Base-by-base conservation (phyloP, 1,140 invertebrate genomes). In the Ceratina japonica region DNA sequence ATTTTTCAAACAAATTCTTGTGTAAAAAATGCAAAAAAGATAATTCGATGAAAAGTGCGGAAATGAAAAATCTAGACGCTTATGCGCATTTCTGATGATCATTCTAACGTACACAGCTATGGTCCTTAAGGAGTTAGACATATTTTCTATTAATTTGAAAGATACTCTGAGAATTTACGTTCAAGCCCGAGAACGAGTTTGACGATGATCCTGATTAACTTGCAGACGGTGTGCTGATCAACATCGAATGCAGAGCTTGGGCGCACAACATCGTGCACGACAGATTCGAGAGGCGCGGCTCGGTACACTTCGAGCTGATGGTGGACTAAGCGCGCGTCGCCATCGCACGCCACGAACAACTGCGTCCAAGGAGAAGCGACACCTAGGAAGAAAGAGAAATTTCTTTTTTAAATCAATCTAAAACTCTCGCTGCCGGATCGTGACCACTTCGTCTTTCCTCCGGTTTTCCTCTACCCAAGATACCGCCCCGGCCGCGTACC, bases 241-340 rank as follows among this genome's bases (percentile, higher is more conserved):
- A 98, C 93, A 97, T 98, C 92, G 97, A 98, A 93, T 98, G 98
- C 94, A 98, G 97, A 94, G 97, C 97, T 83, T 99, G 97, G 97
- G 97, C 98, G 84, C 95, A 95, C 90, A 99, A 99, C 93, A 98
- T 99, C 87, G 88, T 94, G 65, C 97, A 98, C 91, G 96, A 98
- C 93, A 95, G 97, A 88, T 94, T 95, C 89, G 97, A 98, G 87
- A 95, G 96, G 90, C 95, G 97, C 91, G 98, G 98, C 86, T 97
- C 97, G 82, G 97, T 98, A 82, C 97, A 98, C 93, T 98, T 99
- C 93, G 98, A 98, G 93, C 94, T 98, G 88, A 96, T 98, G 95
- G 95, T 98, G 85, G 98, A 98, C 93, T 97, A 97, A 95, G 89
- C 72, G 64, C 66, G 77, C 75, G 81, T 79, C 72, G 77, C 80